Evolutionary conservation across 2,113 vertebrate genomes (phyloP), one percentile per base, ranked within the genome.

Genomic region (Nicator chloris): DNA sequence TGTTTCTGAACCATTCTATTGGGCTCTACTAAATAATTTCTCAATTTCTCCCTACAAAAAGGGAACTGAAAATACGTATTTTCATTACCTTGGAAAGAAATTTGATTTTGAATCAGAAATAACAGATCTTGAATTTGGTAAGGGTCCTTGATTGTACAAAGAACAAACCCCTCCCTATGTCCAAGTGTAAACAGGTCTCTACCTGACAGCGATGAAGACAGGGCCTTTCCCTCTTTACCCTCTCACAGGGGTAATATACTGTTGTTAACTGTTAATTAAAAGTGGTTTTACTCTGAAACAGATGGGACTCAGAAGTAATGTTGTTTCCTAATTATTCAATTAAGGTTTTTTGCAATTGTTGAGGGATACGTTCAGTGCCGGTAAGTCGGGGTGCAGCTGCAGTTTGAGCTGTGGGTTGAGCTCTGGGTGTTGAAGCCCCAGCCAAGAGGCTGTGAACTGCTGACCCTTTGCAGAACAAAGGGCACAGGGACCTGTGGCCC

Each of bases 131-230:
- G 21, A 60, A 51, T 35, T 77, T 81, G 6, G 5, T 50, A 80
- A 72, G 22, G 5, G 7, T 75, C 4, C 1, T 39, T 14, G 30
- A 54, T 10, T 76, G 10, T 37, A 56, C 16, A 77, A 72, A n/a
- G 5, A 15, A 47, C 8, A 60, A 64, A 54, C 0, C 3, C 0
- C 10, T 53, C 14, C 3, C 53, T 76, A 61, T 30, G 2, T 35
- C 59, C 31, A 65, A n/a, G 78, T 65, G 14, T 49, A 78, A 90
- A 54, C 3, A 1, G 0, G 3, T 35, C 12, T 81, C 35, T 60
- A 33, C 7, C 7, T n/a, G 31, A 40, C 22, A 57, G 3, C 35
- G 17, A 42, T 26, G 24, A 82, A 31, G 39, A 54, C 21, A 49
- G 33, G 21, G 4, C 6, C 6, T 47, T 80, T 86, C 35, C 26